Conservation (phyloP, 2,888 invertebrate species). For the Molorchus minor region DNA sequence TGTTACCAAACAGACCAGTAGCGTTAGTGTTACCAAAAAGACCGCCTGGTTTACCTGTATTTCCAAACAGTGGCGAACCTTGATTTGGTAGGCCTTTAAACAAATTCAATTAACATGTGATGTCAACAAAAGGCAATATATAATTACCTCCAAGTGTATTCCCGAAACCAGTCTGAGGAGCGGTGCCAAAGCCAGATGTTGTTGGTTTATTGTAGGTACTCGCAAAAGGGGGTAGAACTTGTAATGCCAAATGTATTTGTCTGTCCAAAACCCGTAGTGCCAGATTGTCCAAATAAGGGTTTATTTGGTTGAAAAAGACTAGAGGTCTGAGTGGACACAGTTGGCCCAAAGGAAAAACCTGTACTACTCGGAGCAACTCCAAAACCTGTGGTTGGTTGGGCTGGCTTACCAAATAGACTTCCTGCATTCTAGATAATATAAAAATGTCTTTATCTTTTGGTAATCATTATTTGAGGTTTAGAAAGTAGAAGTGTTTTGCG, state of each 20-base stretch:
- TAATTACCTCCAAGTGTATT: conserved; percentile 37
- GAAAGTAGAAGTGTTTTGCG: too few relatives aligned
- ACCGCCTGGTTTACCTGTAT: conserved; percentile 63
- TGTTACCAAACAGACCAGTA: conserved; percentile 40
- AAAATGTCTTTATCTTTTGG: too few relatives aligned
- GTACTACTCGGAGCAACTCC: conserved; percentile 54
- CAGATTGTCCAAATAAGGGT: conserved; percentile 51
- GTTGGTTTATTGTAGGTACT: conserved; percentile 55
- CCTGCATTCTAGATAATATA: conserved; percentile 38
- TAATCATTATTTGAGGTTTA: too few relatives aligned
- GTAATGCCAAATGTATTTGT: conserved; percentile 41
- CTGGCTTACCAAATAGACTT: conserved; percentile 62
- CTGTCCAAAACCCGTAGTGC: conserved; percentile 40
- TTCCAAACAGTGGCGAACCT: conserved; percentile 62
- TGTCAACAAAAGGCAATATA: conserved; percentile 9
- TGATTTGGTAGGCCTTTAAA: conserved; percentile 29
- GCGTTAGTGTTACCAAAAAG: conserved; percentile 65
- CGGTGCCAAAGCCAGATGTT: conserved; percentile 54
- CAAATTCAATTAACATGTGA: background rate
- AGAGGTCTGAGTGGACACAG: conserved; percentile 47
- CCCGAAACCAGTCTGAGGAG: conserved; percentile 42
- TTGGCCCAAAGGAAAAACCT: conserved; percentile 55
- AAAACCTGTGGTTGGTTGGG: conserved; percentile 62
- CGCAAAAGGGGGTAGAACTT: conserved; percentile 44
- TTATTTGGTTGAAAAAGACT: conserved; percentile 51